phyloP scores from a whole-genome alignment of 2,113 vertebrate species.

The Tetrao urogallus region DNA sequence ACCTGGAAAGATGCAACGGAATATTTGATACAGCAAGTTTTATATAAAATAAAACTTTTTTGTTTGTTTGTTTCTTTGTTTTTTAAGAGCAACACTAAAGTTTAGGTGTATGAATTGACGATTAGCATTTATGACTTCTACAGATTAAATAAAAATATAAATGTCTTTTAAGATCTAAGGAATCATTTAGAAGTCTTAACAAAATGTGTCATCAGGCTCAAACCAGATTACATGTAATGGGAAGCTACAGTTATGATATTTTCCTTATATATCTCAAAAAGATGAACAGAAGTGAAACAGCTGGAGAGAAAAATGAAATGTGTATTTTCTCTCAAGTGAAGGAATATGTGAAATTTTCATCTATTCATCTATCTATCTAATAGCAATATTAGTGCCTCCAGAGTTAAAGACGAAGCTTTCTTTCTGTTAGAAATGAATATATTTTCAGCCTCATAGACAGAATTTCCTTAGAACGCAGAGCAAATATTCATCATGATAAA shows the following conservation, averaged over 20 bases:
- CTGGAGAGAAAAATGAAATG: conserved; percentile 63
- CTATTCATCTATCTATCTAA: not conserved
- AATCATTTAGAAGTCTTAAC: conserved; percentile 56
- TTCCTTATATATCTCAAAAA: not conserved
- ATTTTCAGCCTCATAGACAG: not conserved
- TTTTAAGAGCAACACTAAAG: not conserved
- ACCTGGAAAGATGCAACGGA: not conserved
- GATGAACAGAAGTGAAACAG: conserved; percentile 48
- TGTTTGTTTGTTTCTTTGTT: not conserved
- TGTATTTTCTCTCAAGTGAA: conserved; percentile 49
- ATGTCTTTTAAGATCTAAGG: conserved; percentile 51
- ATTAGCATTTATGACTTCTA: conserved; percentile 51
- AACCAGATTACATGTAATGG: conserved; percentile 41
- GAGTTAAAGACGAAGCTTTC: not conserved
- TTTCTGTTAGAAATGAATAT: not conserved
- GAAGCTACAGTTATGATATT: conserved; percentile 42
- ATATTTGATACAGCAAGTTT: not conserved
- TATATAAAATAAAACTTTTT: not conserved
- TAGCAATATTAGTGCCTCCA: not conserved
- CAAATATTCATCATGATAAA: not conserved
- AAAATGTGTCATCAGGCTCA: conserved; percentile 51
- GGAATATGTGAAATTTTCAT: not conserved
- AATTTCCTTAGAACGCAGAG: not conserved
- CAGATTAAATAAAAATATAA: conserved; percentile 64
- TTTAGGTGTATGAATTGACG: not conserved